These are phyloP conservation scores for Drosophila sturtevanti DNA, from an alignment of 1,140 invertebrate species.

Conservation along the genomic window DNA sequence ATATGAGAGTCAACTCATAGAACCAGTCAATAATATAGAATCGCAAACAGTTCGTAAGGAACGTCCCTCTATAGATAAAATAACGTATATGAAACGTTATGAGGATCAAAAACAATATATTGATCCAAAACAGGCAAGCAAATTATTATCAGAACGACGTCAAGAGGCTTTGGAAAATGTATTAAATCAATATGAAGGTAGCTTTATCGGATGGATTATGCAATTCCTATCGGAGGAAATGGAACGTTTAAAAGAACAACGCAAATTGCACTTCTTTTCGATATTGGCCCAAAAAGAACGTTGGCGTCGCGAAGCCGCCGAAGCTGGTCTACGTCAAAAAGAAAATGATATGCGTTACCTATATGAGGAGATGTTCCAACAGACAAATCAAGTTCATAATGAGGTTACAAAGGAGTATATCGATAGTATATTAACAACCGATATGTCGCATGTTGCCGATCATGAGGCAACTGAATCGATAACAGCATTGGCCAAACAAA, in stretches of 20 bases:
- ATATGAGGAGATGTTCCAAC: slow-evolving; percentile 88
- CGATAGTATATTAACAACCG: slow-evolving; percentile 86
- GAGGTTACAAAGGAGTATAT: slow-evolving; percentile 86
- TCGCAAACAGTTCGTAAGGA: background rate
- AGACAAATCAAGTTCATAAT: slow-evolving; percentile 84
- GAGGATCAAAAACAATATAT: background rate
- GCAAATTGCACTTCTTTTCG: slow-evolving; percentile 87
- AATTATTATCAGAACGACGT: slow-evolving; percentile 40
- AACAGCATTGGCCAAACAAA: slow-evolving; percentile 84
- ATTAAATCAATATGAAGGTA: slow-evolving; percentile 64
- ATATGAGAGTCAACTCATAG: background rate
- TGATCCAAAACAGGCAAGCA: background rate
- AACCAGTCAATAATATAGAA: background rate
- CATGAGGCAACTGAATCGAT: slow-evolving; percentile 84
- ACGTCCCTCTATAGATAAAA: background rate
- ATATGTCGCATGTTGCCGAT: slow-evolving; percentile 85
- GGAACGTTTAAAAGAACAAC: slow-evolving; percentile 87
- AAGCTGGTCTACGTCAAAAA: slow-evolving; percentile 86
- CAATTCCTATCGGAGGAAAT: slow-evolving; percentile 85
- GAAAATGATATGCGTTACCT: slow-evolving; percentile 86
- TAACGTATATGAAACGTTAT: background rate
- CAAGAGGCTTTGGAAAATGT: slow-evolving; percentile 58
- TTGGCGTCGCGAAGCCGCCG: slow-evolving; percentile 86
- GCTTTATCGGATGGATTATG: slow-evolving; percentile 72
- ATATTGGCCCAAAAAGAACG: slow-evolving; percentile 87